Base-by-base conservation (phyloP, 2,888 invertebrate species). In the Dynastes grantii region DNA sequence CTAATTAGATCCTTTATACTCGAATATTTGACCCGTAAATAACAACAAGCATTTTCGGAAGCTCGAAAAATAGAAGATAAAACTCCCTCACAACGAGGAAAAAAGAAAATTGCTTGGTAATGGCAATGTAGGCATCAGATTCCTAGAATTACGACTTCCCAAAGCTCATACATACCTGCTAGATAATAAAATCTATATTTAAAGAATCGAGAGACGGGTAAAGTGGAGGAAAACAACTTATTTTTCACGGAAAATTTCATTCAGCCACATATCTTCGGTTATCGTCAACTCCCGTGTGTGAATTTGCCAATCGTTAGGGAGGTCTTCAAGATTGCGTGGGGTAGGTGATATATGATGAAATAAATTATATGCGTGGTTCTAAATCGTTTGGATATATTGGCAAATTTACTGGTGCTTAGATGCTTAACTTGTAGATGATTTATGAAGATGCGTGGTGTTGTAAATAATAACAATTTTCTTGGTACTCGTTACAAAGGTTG, bases 211-310 rank as follows among this genome's bases (percentile, higher is more conserved):
- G 32, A 63, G 63, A 9, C 63, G 63, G 32, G 45, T 11, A 58
- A 22, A 67, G 37, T 22, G 45, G 40, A 67, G 16, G 40, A 68
- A 68, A 68, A 68, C 68, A 68, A 68, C 51, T 68, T 68, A 68
- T 68, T 68, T 68, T 68, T 68, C 68, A 68, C 51, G 68, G 51
- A 11, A 68, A 68, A 68, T 68, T 68, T 51, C 9, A 49, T 51
- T 27, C 63, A 22, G 40, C 27, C 40, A 58, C 22, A 45, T 45
- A 58, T 16, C 22, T 58, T 58, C 22, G 2, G 9, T 22, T 58
- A 58, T 67, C 65, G 40, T 45, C 40, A 40, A n/a, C 22, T 29
- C 13, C 1, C 2, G 13, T 13, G 8, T 51, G 51, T 13, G 51
- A 68, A 68, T 68, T 68, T 68, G 68, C 49, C 68, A 68, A 27